A percentile compares a stretch with the other conserved stretches of the same genome.
Conservation (phyloP, 2,888 invertebrate species). For the Agrochola litura region DNA sequence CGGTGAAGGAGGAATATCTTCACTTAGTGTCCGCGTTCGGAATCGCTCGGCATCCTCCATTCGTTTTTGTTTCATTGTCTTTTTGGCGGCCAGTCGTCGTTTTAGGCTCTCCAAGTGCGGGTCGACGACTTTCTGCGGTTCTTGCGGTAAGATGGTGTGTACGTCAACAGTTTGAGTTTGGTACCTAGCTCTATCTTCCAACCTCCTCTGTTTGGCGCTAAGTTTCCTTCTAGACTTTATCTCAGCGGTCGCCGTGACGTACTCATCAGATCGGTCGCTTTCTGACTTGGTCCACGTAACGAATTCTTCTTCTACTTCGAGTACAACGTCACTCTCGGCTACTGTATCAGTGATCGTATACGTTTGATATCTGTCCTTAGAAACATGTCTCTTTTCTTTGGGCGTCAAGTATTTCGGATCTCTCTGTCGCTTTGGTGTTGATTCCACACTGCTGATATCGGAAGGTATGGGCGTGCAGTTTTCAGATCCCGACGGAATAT, state of each 20-base stretch:
- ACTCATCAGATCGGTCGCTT: conserved; percentile 84
- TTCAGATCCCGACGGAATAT: conserved; percentile 89
- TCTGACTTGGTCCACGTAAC: conserved; percentile 87
- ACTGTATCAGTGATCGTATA: conserved; percentile 93
- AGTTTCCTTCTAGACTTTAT: conserved; percentile 81
- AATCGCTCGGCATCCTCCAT: conserved; percentile 93
- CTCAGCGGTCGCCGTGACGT: conserved; percentile 81
- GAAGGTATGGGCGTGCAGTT: conserved; percentile 92
- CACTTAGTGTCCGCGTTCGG: conserved; percentile 93
- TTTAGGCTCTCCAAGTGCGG: conserved; percentile 84
- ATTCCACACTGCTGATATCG: conserved; percentile 94
- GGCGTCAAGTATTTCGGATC: conserved; percentile 91
- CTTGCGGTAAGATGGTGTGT: conserved; percentile 76
- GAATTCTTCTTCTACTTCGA: conserved; percentile 82
- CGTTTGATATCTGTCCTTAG: conserved; percentile 95
- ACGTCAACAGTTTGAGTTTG: conserved; percentile 92
- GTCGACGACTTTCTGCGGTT: conserved; percentile 73
- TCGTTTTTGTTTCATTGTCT: conserved; percentile 90
- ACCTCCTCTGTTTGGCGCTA: conserved; percentile 92
- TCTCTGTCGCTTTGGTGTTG: conserved; percentile 92
- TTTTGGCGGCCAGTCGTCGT: conserved; percentile 84
- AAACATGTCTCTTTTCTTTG: conserved; percentile 93
- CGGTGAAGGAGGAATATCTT: conserved; percentile 88
- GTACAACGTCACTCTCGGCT: conserved; percentile 76
- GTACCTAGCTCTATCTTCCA: conserved; percentile 92